A percentile compares a stretch with the other conserved stretches of the same genome.
phyloP scores from a whole-genome alignment of 2,888 invertebrate species.

The Epinotia ramella region DNA sequence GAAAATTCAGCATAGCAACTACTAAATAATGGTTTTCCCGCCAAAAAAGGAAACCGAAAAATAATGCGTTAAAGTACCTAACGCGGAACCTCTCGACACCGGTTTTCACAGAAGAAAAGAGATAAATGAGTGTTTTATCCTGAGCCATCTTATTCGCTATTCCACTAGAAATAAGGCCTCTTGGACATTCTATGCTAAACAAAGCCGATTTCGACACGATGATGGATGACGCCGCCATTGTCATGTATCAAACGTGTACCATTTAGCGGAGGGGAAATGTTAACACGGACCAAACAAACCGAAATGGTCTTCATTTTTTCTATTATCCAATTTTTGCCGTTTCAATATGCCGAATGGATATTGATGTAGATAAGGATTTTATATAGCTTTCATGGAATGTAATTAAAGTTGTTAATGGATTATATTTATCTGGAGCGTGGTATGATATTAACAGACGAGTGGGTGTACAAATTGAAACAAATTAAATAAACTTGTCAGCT shows the following conservation, averaged over 20 bases:
- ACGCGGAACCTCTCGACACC: conserved; percentile 48
- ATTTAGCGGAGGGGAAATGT: conserved; percentile 42
- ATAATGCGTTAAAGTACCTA: conserved; percentile 48
- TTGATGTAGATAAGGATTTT: neutral
- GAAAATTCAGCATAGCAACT: conserved; percentile 20
- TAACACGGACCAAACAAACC: conserved; percentile 40
- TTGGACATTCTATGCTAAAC: conserved; percentile 64
- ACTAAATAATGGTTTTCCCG: conserved; percentile 33
- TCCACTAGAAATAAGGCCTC: conserved; percentile 54
- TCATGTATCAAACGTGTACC: conserved; percentile 56
- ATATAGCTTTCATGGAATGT: neutral
- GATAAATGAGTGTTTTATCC: conserved; percentile 66
- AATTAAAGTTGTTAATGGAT: too few relatives aligned
- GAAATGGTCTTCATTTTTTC: conserved; percentile 27
- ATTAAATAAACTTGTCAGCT: too few relatives aligned
- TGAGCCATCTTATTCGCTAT: conserved; percentile 58
- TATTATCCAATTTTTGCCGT: conserved; percentile 6
- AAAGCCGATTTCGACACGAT: conserved; percentile 62
- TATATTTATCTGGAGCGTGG: too few relatives aligned
- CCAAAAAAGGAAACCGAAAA: conserved; percentile 47
- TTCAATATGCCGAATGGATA: conserved; percentile 24
- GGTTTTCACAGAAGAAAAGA: conserved; percentile 55
- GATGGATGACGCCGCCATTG: conserved; percentile 61
- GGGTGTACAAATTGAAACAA: too few relatives aligned
- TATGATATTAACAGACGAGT: too few relatives aligned